phyloP scores from a whole-genome alignment of 2,888 invertebrate species.

The Agriopis marginaria region DNA sequence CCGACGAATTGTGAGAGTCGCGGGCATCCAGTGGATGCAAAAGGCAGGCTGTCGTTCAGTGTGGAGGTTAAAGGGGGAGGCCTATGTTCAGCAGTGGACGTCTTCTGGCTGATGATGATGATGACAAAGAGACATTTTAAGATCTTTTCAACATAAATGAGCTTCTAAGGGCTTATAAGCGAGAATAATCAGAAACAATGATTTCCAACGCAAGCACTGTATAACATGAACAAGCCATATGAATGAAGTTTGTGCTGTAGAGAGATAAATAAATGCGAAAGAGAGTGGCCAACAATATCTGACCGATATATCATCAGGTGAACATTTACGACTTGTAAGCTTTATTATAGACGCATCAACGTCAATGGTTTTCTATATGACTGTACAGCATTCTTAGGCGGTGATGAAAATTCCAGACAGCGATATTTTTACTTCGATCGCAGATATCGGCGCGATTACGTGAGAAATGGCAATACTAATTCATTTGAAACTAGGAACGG shows the following conservation, averaged over 20 bases:
- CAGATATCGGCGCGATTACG: constrained; percentile 58
- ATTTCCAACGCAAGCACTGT: neutral
- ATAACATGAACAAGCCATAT: neutral
- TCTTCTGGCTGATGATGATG: no score
- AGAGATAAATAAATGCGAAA: constrained; percentile 32
- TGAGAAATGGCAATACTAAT: constrained; percentile 56
- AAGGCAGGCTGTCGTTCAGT: no score
- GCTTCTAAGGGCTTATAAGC: constrained; percentile 14
- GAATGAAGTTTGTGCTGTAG: constrained; percentile 14
- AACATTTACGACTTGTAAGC: constrained; percentile 57
- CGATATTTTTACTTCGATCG: constrained; percentile 66
- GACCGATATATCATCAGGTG: constrained; percentile 57
- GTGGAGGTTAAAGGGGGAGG: no score
- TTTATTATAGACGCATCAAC: constrained; percentile 61
- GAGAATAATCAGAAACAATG: constrained; percentile 5
- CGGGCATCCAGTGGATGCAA: no score
- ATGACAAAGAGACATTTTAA: constrained; percentile 8
- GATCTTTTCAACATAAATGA: constrained; percentile 13
- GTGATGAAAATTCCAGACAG: constrained; percentile 63
- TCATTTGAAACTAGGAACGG: constrained; percentile 42
- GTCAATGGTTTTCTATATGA: constrained; percentile 59
- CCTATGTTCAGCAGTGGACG: no score
- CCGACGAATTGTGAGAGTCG: no score
- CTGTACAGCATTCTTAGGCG: constrained; percentile 60
- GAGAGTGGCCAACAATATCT: constrained; percentile 51